A percentile compares a stretch with the other conserved stretches of the same genome.
Conservation (phyloP, 1,140 invertebrate species). For the Cephus cinctus region DNA sequence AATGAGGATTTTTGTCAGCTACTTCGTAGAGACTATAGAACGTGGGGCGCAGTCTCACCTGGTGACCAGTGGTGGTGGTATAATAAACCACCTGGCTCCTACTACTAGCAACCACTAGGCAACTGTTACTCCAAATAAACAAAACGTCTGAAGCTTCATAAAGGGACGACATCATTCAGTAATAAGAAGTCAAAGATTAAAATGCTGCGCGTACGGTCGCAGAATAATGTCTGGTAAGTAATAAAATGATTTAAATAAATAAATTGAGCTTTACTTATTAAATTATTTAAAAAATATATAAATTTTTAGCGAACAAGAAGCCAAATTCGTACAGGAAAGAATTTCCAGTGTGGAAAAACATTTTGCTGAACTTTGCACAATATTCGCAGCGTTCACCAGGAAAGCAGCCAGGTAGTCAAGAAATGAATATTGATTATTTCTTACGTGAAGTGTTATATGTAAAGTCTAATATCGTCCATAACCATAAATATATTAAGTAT, state of each 20-base stretch:
- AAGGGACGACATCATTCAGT: constrained; percentile 7
- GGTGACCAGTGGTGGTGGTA: background rate
- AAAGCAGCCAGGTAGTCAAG: constrained; percentile 65
- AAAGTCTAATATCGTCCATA: background rate
- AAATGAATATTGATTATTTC: constrained; percentile 9
- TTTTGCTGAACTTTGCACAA: constrained; percentile 66
- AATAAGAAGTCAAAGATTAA: background rate
- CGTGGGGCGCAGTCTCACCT: constrained; percentile 18
- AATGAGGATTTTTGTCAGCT: too few relatives aligned
- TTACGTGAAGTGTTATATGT: background rate
- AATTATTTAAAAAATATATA: background rate
- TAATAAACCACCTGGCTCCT: constrained; percentile 30
- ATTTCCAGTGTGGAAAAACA: constrained; percentile 68
- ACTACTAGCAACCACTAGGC: constrained; percentile 16
- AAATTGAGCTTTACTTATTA: background rate
- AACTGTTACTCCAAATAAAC: constrained; percentile 21
- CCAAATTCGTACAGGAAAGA: constrained; percentile 71
- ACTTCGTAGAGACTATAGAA: constrained; percentile 18
- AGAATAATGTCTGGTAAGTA: constrained; percentile 40
- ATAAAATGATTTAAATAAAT: constrained; percentile 2
- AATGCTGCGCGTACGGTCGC: constrained; percentile 43
- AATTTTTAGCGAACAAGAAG: constrained; percentile 59
- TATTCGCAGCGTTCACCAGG: constrained; percentile 65
- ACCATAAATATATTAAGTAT: background rate
- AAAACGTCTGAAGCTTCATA: constrained; percentile 11